Base-by-base conservation (phyloP, 2,797 vertebrate species). In the Danio aesculapii region DNA sequence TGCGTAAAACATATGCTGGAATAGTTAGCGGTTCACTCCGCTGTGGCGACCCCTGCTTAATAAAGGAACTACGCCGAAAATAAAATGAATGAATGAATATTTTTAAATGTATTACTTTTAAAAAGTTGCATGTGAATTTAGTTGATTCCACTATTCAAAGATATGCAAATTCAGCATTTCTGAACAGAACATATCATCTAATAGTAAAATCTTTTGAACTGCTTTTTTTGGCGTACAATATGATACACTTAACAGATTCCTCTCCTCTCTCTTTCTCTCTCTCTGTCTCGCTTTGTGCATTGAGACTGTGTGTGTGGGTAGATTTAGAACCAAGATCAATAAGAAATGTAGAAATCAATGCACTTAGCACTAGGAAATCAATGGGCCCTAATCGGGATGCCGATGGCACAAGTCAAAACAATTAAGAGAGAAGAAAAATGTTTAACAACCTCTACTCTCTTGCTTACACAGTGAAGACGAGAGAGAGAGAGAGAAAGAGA, bases 331-430 rank as follows among this genome's bases (percentile, higher is more conserved):
- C 52, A 83, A 94, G 96, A 97, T 98, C 97, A 96, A 97, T 98
- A 95, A 95, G 96, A 96, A 97, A 97, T 96, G 96, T 96, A 96
- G 96, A 96, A 97, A 97, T 98, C 97, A 96, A 97, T 97, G 96
- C 95, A 95, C 95, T 96, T 96, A 96, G 96, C 95, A 91, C 95
- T 94, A 95, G 93, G 95, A 96, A 97, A 97, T 98, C 96, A 95
- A 98, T 97, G 95, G 91, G 90, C 93, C 94, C 96, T 98, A 97
- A 98, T 98, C 96, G 96, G 95, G 95, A 96, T 97, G 96, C 96
- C 96, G 95, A 97, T 98, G 95, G 95, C 95, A 95, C 94, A 95
- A 96, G 96, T 98, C 96, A 98, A 97, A 97, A 98, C 97, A 98
- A 97, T 98, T 98, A 98, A 94, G 93, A 94, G 94, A 94, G 94